These are phyloP conservation scores for Recurvirostra avosetta DNA, from an alignment of 2,113 vertebrate genomes.

Conservation along the genomic window DNA sequence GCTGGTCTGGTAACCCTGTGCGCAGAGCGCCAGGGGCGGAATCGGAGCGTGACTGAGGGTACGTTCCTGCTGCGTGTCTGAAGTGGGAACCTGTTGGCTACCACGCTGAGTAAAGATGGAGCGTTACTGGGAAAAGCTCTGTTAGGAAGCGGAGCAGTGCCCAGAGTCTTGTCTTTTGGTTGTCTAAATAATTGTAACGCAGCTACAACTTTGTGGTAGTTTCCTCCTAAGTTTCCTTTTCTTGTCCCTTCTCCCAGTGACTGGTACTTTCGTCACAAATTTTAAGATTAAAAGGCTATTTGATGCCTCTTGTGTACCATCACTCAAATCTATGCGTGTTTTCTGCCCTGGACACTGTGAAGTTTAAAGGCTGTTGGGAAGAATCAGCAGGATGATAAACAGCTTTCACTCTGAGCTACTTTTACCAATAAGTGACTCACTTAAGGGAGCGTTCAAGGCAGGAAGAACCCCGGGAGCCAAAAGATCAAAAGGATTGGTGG, in stretches of 20 bases:
- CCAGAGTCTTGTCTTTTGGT: background rate
- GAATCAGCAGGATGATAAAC: background rate
- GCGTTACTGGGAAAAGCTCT: background rate
- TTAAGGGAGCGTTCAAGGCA: background rate
- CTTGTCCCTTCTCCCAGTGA: background rate
- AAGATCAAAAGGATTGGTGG: background rate
- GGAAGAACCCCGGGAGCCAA: background rate
- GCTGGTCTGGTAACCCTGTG: background rate
- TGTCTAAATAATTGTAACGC: background rate
- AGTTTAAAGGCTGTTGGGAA: background rate
- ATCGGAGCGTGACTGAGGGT: background rate
- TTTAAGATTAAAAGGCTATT: background rate
- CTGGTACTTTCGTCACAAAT: background rate
- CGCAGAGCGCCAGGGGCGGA: no score
- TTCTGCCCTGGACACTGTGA: background rate
- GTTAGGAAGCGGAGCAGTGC: background rate
- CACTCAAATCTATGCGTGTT: background rate
- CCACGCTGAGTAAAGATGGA: background rate
- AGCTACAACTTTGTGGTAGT: background rate
- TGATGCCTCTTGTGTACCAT: background rate
- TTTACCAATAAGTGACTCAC: no score
- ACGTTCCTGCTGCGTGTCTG: background rate
- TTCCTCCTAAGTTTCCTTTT: background rate
- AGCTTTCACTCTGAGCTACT: no score
- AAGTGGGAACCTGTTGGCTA: background rate